Evolutionary conservation across 2,888 invertebrate genomes (phyloP).

Genomic region (Heliconius ethilla): DNA sequence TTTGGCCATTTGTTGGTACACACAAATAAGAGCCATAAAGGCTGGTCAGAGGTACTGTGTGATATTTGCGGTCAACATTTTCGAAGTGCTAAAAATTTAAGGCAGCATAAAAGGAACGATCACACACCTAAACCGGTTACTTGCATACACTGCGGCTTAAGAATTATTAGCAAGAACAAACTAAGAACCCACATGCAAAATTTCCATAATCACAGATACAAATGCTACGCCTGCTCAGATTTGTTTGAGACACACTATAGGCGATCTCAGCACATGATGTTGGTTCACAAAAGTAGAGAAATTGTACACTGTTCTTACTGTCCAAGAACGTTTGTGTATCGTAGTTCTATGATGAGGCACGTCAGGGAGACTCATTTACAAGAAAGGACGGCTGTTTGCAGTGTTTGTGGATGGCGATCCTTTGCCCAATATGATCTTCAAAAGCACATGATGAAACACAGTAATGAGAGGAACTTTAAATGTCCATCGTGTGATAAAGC

Average conservation of each 20-base stretch:
- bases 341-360: slow-evolving; percentile 47
- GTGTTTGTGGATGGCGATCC: slow-evolving; percentile 50
- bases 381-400: slow-evolving; percentile 50
- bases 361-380: slow-evolving; percentile 51
- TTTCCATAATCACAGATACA: slow-evolving; percentile 42
- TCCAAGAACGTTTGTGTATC: slow-evolving; percentile 39
- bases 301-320: slow-evolving; percentile 37
- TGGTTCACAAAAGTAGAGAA: slow-evolving; percentile 40
- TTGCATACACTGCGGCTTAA: slow-evolving; percentile 54
- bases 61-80: slow-evolving; percentile 56
- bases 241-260: slow-evolving; percentile 40
- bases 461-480: slow-evolving; percentile 49
- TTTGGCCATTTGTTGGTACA: slow-evolving; percentile 54
- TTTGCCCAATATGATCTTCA: slow-evolving; percentile 46
- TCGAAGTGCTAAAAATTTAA: slow-evolving; percentile 46
- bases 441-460: slow-evolving; percentile 51
- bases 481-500: slow-evolving; percentile 51
- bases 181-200: slow-evolving; percentile 46
- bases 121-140: slow-evolving; percentile 49
- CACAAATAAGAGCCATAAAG: slow-evolving; percentile 51
- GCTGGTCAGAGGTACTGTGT: slow-evolving; percentile 49
- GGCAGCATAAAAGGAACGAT: slow-evolving; percentile 50
- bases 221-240: slow-evolving; percentile 37
- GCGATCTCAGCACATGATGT: slow-evolving; percentile 40
- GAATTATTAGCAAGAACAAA: slow-evolving; percentile 54